phyloP scores from a whole-genome alignment of 1,140 invertebrate species.

The Linepithema humile region DNA sequence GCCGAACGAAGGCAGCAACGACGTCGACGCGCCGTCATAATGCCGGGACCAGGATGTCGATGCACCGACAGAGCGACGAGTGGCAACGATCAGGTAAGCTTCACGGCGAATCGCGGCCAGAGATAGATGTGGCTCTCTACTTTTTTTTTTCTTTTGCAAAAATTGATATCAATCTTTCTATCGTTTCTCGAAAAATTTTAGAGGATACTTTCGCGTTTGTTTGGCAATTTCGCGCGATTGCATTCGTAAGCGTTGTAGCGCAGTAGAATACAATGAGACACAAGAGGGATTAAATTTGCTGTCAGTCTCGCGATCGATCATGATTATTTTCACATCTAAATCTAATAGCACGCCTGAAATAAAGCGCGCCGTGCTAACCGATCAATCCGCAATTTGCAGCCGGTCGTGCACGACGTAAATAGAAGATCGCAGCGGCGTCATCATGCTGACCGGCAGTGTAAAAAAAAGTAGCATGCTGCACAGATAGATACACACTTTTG shows the following conservation, averaged over 20 bases:
- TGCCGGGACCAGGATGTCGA: background rate
- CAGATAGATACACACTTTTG: slow-evolving; percentile 11
- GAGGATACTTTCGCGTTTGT: background rate
- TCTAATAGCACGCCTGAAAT: slow-evolving; percentile 24
- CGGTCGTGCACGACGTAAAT: background rate
- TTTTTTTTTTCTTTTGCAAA: background rate
- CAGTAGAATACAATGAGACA: background rate
- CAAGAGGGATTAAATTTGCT: background rate
- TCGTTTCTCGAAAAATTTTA: background rate
- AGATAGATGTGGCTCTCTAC: background rate
- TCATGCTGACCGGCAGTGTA: background rate
- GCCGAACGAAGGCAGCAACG: slow-evolving; percentile 78
- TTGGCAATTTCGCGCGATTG: background rate
- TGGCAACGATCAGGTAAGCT: background rate
- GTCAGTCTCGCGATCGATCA: slow-evolving; percentile 19
- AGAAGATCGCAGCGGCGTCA: background rate
- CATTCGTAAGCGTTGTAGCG: background rate
- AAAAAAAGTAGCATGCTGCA: background rate
- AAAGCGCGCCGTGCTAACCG: background rate
- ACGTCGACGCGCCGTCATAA: slow-evolving; percentile 70
- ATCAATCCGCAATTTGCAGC: slow-evolving; percentile 54
- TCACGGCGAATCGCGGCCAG: background rate
- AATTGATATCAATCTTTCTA: background rate
- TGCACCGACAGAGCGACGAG: background rate
- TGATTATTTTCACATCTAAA: slow-evolving; percentile 1